phyloP scores from a whole-genome alignment of 2,797 vertebrate genomes.

The Lerista edwardsae region DNA sequence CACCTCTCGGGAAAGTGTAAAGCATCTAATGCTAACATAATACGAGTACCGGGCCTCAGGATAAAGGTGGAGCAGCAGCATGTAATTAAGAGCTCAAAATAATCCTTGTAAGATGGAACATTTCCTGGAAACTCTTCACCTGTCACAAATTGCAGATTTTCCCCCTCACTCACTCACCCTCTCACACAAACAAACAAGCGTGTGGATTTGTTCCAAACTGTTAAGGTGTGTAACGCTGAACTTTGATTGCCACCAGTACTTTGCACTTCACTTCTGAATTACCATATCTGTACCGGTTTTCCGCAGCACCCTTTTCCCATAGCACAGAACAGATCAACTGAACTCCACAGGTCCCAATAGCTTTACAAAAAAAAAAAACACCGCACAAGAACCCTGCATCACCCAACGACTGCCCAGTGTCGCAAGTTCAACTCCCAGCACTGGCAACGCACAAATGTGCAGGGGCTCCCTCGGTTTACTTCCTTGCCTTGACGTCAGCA shows the following conservation, averaged over 20 bases:
- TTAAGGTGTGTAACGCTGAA: background rate
- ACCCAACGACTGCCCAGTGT: background rate
- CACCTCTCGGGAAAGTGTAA: background rate
- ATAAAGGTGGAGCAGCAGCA: background rate
- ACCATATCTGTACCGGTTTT: background rate
- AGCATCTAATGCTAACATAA: background rate
- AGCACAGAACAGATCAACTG: background rate
- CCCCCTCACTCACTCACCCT: too few species aligned
- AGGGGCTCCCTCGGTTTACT: slow-evolving; percentile 29
- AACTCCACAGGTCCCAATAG: too few species aligned
- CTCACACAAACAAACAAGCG: background rate
- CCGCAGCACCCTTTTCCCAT: background rate
- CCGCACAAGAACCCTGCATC: background rate
- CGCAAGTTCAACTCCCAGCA: slow-evolving; percentile 23
- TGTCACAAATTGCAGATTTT: background rate
- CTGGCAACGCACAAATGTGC: background rate
- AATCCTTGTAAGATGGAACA: background rate
- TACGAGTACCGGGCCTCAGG: background rate
- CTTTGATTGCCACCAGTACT: background rate
- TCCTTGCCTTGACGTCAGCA: slow-evolving; percentile 48
- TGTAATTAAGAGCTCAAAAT: background rate
- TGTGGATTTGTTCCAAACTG: too few species aligned
- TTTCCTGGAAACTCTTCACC: background rate
- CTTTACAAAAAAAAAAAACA: background rate
- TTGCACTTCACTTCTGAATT: background rate